Evolutionary conservation across 2,113 vertebrate genomes (phyloP).

Genomic region (Chaetodon auriga): DNA sequence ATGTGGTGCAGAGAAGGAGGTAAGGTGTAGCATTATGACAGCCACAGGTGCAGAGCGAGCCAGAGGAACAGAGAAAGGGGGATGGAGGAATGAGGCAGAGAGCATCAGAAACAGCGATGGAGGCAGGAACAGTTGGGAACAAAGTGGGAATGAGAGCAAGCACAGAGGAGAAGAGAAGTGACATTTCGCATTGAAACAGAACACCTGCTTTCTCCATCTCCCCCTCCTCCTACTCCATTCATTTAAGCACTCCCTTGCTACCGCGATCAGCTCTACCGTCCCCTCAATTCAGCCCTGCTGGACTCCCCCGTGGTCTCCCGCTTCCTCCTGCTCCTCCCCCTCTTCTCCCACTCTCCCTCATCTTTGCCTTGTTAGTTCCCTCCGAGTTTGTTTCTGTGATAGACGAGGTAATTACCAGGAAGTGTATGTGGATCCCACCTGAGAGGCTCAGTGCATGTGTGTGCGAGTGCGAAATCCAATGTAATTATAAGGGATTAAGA

Average conservation of each 20-base stretch:
- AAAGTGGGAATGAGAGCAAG: conserved; percentile 10
- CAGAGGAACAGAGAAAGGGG: conserved; percentile 25
- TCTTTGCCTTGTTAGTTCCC: conserved; percentile 33
- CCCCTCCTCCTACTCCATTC: conserved; percentile 4
- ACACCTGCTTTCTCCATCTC: conserved; percentile 6
- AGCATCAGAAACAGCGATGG: neutral
- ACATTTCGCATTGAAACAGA: conserved; percentile 15
- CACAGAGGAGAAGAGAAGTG: conserved; percentile 1
- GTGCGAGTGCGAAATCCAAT: conserved; percentile 54
- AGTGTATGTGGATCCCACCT: conserved; percentile 63
- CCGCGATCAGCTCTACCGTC: neutral
- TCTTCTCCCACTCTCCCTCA: conserved; percentile 20
- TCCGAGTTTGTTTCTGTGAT: conserved; percentile 61
- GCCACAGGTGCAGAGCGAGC: conserved; percentile 46
- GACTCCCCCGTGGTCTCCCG: neutral
- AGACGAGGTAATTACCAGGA: conserved; percentile 71
- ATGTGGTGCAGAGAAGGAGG: conserved; percentile 35
- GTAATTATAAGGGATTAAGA: conserved; percentile 76
- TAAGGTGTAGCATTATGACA: conserved; percentile 56
- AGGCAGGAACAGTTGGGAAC: conserved; percentile 25
- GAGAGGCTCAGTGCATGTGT: conserved; percentile 45
- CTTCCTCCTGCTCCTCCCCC: neutral
- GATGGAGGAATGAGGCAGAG: conserved; percentile 18
- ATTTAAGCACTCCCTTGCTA: conserved; percentile 22
- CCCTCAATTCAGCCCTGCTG: neutral